Evolutionary conservation across 2,888 invertebrate species (phyloP).

Genomic region (Erebia palarica): DNA sequence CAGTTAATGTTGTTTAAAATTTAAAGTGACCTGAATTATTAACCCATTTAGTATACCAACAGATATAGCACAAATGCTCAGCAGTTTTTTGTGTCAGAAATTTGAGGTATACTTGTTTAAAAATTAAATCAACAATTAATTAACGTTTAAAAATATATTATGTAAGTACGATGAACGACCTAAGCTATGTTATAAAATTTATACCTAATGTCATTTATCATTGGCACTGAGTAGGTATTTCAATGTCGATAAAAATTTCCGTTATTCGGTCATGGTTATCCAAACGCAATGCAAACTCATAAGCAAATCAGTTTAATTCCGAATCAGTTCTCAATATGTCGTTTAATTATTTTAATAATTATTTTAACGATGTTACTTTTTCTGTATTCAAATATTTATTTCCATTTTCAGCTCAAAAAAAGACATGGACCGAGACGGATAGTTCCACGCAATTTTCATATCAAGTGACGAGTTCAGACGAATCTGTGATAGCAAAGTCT

Average conservation of each 20-base stretch:
- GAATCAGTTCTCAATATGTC: conserved; percentile 52
- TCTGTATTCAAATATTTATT: conserved; percentile 58
- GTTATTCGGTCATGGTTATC: conserved; percentile 42
- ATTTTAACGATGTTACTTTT: conserved; percentile 55
- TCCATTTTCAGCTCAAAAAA: conserved; percentile 75
- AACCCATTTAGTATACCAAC: no score
- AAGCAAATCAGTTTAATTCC: conserved; percentile 49
- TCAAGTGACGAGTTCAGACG: conserved; percentile 63
- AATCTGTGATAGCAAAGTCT: conserved; percentile 61
- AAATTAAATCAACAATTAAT: no score
- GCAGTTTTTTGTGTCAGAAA: no score
- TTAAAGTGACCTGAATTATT: no score
- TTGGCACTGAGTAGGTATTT: conserved; percentile 37
- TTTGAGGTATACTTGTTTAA: no score
- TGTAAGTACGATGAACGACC: neutral
- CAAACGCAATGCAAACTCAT: conserved; percentile 25
- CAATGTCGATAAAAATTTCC: conserved; percentile 66
- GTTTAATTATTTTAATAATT: conserved; percentile 51
- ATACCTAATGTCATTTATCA: conserved; percentile 31
- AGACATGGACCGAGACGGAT: conserved; percentile 72
- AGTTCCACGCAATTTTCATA: conserved; percentile 66
- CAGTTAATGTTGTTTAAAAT: no score
- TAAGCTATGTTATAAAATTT: neutral
- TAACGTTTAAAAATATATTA: neutral
- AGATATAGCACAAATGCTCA: no score